A percentile compares a stretch with the other conserved stretches of the same genome.
phyloP scores from a whole-genome alignment of 1,140 invertebrate genomes.

The Phenacoccus solenopsis region DNA sequence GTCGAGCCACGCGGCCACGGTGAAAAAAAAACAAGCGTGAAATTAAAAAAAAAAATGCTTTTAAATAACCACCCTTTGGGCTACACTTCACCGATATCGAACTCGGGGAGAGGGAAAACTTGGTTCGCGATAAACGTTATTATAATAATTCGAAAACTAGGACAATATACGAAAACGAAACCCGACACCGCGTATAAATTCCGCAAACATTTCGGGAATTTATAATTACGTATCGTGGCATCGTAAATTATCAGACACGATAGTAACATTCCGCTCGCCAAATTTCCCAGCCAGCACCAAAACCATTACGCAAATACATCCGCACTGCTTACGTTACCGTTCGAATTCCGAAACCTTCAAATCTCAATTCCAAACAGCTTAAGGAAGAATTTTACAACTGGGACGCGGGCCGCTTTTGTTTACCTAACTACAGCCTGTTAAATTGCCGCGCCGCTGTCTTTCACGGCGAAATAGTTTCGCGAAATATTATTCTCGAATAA shows the following conservation, averaged over 20 bases:
- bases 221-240: conserved; percentile 11
- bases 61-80: not conserved
- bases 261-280: not conserved
- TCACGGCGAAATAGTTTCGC: not conserved
- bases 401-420: not conserved
- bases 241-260: conserved; percentile 1
- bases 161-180: not conserved
- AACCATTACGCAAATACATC: not conserved
- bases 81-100: not conserved
- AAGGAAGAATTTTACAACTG: not conserved
- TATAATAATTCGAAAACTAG: not conserved
- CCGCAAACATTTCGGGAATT: conserved; percentile 12
- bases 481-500: not conserved
- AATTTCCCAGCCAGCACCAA: not conserved
- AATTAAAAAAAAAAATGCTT: not conserved
- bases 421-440: not conserved
- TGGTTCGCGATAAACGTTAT: not conserved
- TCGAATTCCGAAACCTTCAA: not conserved
- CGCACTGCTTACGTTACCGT: not conserved
- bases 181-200: not conserved
- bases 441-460: not conserved
- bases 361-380: not conserved
- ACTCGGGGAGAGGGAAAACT: not conserved
- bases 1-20: not conserved
- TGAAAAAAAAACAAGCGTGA: not conserved